Evolutionary conservation across 2,113 vertebrate species (phyloP).

Genomic region (Aix galericulata): DNA sequence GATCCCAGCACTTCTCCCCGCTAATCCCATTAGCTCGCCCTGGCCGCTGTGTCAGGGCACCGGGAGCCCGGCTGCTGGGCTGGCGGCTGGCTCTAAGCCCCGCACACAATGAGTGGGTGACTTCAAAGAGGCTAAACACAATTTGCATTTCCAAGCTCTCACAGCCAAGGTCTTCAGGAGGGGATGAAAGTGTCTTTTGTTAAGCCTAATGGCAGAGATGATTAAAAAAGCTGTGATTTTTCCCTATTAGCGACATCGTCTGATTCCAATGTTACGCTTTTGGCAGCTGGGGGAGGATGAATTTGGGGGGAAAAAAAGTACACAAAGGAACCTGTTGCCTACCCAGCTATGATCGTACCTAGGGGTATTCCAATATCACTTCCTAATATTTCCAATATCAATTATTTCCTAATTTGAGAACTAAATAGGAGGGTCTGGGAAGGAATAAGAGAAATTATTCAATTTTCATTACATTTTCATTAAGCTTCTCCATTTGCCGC

Average conservation of each 20-base stretch:
- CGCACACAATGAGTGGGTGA: neutral
- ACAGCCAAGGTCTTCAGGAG: slow-evolving; percentile 34
- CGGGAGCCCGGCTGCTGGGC: neutral
- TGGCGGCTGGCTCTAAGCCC: neutral
- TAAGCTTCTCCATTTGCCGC: neutral
- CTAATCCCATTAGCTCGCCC: slow-evolving; percentile 44
- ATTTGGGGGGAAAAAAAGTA: neutral
- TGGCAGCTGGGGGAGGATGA: neutral
- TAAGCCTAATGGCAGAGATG: slow-evolving; percentile 42
- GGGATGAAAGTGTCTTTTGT: slow-evolving; percentile 67
- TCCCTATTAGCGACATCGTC: neutral
- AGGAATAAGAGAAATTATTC: neutral
- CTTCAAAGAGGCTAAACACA: slow-evolving; percentile 6
- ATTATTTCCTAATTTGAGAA: neutral
- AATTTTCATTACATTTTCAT: neutral
- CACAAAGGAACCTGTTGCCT: neutral
- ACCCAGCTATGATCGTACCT: neutral
- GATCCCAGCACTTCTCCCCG: neutral
- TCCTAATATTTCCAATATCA: too few relatives aligned
- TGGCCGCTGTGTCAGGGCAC: neutral
- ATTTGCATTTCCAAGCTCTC: slow-evolving; percentile 67
- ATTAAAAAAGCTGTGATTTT: slow-evolving; percentile 46
- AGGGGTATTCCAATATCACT: accelerated
- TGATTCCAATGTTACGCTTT: neutral
- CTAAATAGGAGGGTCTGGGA: accelerated